These are phyloP conservation scores for Arctopsyche grandis DNA, from an alignment of 1,140 invertebrate genomes.

Conservation along the genomic window DNA sequence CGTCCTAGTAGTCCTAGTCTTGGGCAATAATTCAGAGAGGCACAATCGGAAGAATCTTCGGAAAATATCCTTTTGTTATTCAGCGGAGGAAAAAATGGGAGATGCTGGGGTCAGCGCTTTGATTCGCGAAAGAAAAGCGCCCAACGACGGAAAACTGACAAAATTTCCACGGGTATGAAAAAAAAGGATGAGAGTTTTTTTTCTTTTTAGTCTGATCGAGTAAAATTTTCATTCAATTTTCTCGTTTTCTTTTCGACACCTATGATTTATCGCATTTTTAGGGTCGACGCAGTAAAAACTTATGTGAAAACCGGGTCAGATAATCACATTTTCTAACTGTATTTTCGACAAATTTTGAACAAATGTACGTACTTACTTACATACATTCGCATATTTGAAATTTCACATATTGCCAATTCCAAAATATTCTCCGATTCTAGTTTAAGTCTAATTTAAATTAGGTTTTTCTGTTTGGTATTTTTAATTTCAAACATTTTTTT, in stretches of 20 bases:
- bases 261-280: slow-evolving; percentile 19
- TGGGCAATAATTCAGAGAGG: slow-evolving; percentile 17
- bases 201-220: slow-evolving; percentile 1
- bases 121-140: slow-evolving; percentile 19
- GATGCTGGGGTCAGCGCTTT: slow-evolving; percentile 35
- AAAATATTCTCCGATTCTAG: too few relatives aligned
- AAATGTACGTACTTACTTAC: too few relatives aligned
- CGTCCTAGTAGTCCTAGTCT: neutral
- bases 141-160: slow-evolving; percentile 15
- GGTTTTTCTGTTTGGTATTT: too few relatives aligned
- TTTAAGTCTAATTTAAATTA: too few relatives aligned
- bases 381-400: too few relatives aligned
- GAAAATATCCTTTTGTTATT: slow-evolving; percentile 41
- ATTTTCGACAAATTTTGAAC: too few relatives aligned
- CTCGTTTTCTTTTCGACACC: neutral
- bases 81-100: slow-evolving; percentile 32
- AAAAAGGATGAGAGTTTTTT: slow-evolving; percentile 5
- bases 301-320: too few relatives aligned
- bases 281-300: neutral
- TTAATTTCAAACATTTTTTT: too few relatives aligned
- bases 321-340: too few relatives aligned
- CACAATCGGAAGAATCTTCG: neutral
- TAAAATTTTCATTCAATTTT: slow-evolving; percentile 10
- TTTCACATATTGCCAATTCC: too few relatives aligned
- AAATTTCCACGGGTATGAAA: slow-evolving; percentile 11